These are phyloP conservation scores for Gymnodraco acuticeps DNA, from an alignment of 2,797 vertebrate species.

Conservation along the genomic window DNA sequence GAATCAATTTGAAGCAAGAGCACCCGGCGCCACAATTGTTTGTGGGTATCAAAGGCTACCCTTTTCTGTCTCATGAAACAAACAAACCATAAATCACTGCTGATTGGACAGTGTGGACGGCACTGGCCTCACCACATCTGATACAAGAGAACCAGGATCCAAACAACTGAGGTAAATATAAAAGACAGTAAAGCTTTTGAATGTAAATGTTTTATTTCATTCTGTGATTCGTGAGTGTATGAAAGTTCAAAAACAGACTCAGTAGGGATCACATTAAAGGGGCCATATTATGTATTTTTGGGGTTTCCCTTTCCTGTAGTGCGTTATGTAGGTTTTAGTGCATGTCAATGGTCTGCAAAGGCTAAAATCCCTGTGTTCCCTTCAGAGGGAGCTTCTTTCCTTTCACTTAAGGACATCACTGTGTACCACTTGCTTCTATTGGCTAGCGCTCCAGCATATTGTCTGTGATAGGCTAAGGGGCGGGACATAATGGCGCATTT, in stretches of 20 bases:
- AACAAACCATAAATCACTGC: constrained; percentile 83
- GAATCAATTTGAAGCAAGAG: constrained; percentile 78
- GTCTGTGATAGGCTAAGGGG: too few species aligned
- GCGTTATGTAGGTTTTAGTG: too few species aligned
- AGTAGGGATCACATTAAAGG: neutral
- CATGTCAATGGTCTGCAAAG: too few species aligned
- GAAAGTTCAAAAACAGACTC: neutral
- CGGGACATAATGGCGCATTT: too few species aligned
- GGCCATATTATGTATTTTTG: too few species aligned
- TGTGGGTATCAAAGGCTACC: constrained; percentile 69
- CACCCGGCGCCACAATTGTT: constrained; percentile 66
- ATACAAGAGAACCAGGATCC: constrained; percentile 45
- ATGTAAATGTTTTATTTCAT: constrained; percentile 36
- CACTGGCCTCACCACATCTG: constrained; percentile 35
- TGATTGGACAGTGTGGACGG: constrained; percentile 62
- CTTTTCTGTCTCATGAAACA: constrained; percentile 71
- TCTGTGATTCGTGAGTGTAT: constrained; percentile 2
- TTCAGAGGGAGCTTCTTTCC: too few species aligned
- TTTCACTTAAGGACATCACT: too few species aligned
- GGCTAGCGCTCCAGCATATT: too few species aligned
- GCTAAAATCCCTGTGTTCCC: too few species aligned
- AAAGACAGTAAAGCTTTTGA: constrained; percentile 28
- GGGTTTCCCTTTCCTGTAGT: too few species aligned
- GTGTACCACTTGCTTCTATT: too few species aligned
- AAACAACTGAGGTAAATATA: constrained; percentile 50